Conservation (phyloP, 2,113 vertebrate species). For the Argyrosomus japonicus region DNA sequence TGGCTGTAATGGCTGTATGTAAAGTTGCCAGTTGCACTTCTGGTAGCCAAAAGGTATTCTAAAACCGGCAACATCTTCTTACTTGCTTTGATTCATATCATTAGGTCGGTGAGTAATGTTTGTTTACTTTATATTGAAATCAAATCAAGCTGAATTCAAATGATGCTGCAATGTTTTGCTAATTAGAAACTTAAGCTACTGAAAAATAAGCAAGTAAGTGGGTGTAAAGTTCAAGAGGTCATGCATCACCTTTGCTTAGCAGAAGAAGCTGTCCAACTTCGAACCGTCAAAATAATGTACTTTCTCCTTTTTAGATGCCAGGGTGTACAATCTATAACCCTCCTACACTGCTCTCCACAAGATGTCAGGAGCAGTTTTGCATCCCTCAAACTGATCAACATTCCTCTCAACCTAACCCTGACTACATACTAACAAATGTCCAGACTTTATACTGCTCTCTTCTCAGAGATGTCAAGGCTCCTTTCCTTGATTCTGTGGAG, state of each 20-base stretch:
- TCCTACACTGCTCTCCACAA: neutral
- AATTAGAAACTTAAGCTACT: neutral
- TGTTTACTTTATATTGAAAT: neutral
- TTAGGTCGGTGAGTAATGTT: neutral
- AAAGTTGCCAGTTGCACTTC: neutral
- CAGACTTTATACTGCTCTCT: constrained; percentile 20
- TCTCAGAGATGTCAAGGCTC: constrained; percentile 32
- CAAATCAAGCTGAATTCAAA: neutral
- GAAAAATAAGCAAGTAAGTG: neutral
- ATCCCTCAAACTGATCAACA: constrained; percentile 24
- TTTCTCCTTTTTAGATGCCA: constrained; percentile 4
- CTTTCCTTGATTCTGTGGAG: constrained; percentile 8
- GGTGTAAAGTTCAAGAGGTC: constrained; percentile 8
- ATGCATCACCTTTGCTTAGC: neutral
- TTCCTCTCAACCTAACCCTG: neutral
- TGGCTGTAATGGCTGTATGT: neutral
- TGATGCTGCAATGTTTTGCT: neutral
- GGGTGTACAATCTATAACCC: constrained; percentile 1
- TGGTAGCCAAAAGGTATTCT: neutral
- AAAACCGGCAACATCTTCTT: neutral
- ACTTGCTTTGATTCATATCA: neutral
- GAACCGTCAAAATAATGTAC: neutral
- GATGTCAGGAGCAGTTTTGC: constrained; percentile 5
- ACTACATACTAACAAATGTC: constrained; percentile 28
- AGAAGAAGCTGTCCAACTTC: neutral